phyloP scores from a whole-genome alignment of 2,113 vertebrate genomes.

The Mirza zaza region DNA sequence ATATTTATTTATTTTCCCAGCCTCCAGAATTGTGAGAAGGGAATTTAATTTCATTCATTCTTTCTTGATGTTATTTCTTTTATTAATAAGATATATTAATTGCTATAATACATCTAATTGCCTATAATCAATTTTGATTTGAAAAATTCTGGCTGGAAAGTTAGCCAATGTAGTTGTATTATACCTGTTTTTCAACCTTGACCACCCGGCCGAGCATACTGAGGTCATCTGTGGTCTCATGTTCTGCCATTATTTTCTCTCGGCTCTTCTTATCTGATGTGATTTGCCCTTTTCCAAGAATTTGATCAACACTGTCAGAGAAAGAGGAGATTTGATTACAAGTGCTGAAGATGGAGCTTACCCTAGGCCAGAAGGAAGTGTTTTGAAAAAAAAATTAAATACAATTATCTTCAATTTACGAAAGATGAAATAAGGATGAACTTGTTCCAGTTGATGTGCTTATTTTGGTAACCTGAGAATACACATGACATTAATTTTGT shows the following conservation, averaged over 20 bases:
- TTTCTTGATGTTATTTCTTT: conserved; percentile 37
- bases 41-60: not conserved
- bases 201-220: conserved; percentile 98
- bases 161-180: not conserved
- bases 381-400: conserved; percentile 22
- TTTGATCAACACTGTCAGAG: conserved; percentile 94
- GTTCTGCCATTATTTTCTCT: conserved; percentile 94
- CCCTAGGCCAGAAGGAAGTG: not conserved
- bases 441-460: conserved; percentile 17
- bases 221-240: conserved; percentile 93
- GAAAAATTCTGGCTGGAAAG: not conserved
- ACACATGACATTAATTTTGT: conserved; percentile 8
- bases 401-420: conserved; percentile 16
- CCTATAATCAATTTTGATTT: not conserved
- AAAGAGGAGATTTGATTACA: conserved; percentile 65
- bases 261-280: conserved; percentile 95
- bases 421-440: conserved; percentile 28
- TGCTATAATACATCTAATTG: conserved; percentile 37
- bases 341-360: not conserved
- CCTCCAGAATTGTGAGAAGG: too few relatives aligned
- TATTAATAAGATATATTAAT: not conserved
- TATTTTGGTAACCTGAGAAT: conserved; percentile 19
- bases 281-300: conserved; percentile 97
- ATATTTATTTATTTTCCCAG: too few relatives aligned
- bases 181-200: conserved; percentile 98